Conservation (phyloP, 2,113 vertebrate species). For the Stictonetta naevosa region DNA sequence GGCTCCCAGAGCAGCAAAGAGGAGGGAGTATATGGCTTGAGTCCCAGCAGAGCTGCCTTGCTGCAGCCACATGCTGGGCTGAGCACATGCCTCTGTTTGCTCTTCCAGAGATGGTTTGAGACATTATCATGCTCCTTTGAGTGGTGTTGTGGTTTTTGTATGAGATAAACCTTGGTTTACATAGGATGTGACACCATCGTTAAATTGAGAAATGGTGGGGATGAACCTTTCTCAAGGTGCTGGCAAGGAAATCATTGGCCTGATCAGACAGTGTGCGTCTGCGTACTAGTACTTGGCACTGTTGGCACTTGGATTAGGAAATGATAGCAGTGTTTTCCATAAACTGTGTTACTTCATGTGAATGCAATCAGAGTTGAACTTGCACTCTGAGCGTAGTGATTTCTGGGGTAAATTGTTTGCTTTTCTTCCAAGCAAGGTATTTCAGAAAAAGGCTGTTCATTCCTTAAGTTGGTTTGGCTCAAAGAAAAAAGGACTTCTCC, state of each 20-base stretch:
- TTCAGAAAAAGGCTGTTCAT: neutral
- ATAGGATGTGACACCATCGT: accelerated
- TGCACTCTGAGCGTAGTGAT: neutral
- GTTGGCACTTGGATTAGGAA: neutral
- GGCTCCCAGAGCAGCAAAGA: neutral
- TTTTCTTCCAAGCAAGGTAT: neutral
- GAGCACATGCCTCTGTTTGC: accelerated
- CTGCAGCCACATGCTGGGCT: accelerated
- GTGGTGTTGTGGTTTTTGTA: neutral
- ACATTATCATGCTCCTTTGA: neutral
- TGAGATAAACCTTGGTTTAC: neutral
- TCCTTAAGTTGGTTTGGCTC: neutral
- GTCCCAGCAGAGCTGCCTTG: neutral
- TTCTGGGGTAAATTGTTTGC: neutral
- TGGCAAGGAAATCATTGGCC: neutral
- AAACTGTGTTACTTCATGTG: neutral
- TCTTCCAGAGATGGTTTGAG: neutral
- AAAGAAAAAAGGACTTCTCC: neutral
- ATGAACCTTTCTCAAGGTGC: neutral
- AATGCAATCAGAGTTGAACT: neutral
- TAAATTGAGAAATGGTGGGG: neutral
- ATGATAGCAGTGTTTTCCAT: neutral
- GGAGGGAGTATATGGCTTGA: accelerated
- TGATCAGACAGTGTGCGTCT: neutral
- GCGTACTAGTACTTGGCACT: neutral